These are phyloP conservation scores for Pterostichus madidus DNA, from an alignment of 2,888 invertebrate genomes.

Conservation along the genomic window DNA sequence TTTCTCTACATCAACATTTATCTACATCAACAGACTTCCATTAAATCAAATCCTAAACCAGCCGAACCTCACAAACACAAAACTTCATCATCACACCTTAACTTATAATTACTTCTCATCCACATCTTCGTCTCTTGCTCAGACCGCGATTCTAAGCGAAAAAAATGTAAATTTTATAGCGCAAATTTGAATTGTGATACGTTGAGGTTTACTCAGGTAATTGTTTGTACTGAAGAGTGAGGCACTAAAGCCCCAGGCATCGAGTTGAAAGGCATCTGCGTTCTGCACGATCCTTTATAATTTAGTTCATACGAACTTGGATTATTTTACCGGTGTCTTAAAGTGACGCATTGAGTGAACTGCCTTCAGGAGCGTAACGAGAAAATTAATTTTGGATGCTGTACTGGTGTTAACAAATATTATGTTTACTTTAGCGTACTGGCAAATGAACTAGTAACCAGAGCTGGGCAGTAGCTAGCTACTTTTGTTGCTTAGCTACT, in stretches of 20 bases:
- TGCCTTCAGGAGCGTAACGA: not conserved
- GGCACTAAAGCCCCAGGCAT: not conserved
- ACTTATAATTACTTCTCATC: conserved; percentile 11
- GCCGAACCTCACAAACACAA: not conserved
- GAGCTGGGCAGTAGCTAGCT: no score
- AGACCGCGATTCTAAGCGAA: not conserved
- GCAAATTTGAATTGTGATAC: conserved; percentile 29
- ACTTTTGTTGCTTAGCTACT: no score
- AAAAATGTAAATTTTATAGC: not conserved
- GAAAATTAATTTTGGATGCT: conserved; percentile 25
- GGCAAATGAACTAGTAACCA: no score
- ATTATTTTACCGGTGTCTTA: conserved; percentile 59
- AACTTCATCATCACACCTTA: conserved; percentile 16
- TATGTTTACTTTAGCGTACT: no score
- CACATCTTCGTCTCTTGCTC: not conserved
- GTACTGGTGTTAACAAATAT: no score
- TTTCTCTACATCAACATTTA: no score
- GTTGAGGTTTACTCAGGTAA: conserved; percentile 59
- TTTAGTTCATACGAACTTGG: conserved; percentile 63
- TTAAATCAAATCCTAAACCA: no score
- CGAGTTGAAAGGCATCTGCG: conserved; percentile 4
- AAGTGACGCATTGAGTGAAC: conserved; percentile 23
- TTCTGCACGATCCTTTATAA: conserved; percentile 47
- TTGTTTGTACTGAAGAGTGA: conserved; percentile 44
- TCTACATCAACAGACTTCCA: no score